Base-by-base conservation (phyloP, 2,888 invertebrate species). In the Eilema griseolum region DNA sequence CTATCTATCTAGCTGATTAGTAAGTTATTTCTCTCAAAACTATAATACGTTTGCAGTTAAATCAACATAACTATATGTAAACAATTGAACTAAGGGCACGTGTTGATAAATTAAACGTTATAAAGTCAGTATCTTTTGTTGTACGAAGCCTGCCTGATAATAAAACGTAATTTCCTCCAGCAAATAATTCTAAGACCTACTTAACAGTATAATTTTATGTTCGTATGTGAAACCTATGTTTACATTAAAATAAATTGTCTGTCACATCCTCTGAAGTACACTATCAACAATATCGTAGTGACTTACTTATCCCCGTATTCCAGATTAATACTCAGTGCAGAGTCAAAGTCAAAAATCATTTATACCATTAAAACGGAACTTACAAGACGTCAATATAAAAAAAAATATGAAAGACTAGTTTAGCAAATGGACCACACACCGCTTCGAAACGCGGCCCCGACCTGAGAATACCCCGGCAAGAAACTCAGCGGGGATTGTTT, bases 51-150 rank as follows among this genome's bases (percentile, higher is more conserved):
- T 59, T 16, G 14, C 5, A 24, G 26, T 59, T 59, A 23, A 59
- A 16, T 26, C 26, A 33, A 33, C 26, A 24, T 26, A 59, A 24
- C 23, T 37, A 62, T 33, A 37, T 20, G 61, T 37, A 41, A 41
- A 41, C 24, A 37, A 62, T 62, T 62, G 37, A 24, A 37, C 62
- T 37, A 23, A 33, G 61, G 37, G 37, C 62, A 62, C 62, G 37
- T 62, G 37, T 31, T 62, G 14, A 16, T 61, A 24, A 61, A 7
- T 3, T 16, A 8, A 37, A 37, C 24, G 23, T 7, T 24, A 59
- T 59, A 62, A 52, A 52, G n/a, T 41, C 14, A 24, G 31, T 37
- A 16, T 62, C 37, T 23, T 61, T 23, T 61, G 20, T 10, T 37
- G 24, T 33, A 7, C 8, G 3, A 62, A 41, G 37, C 52, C 20